Percentiles rank a stretch among this genome's conserved stretches.
Evolutionary conservation across 2,797 vertebrate genomes (phyloP).

Genomic region (Scolopax rusticola): DNA sequence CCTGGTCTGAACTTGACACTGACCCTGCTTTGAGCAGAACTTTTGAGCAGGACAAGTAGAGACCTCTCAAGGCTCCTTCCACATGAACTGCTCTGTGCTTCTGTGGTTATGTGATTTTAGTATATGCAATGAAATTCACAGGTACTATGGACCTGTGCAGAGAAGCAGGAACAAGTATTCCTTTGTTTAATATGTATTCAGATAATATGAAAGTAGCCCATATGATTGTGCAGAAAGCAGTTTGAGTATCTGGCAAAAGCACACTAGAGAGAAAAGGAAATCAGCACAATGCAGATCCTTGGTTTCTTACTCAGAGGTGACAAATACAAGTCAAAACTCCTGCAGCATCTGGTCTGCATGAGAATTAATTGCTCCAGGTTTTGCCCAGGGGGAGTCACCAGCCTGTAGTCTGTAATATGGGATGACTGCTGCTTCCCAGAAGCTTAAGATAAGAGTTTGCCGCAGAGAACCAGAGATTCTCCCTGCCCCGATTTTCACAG

Average conservation of each 20-base stretch:
- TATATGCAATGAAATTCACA: background rate
- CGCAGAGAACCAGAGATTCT: background rate
- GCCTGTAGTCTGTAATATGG: background rate
- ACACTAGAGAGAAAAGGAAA: background rate
- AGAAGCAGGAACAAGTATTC: background rate
- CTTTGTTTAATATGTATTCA: background rate
- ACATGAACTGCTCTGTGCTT: background rate
- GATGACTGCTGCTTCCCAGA: background rate
- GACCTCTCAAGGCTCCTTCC: background rate
- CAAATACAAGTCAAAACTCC: background rate
- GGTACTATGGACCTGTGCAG: background rate
- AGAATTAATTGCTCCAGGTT: background rate
- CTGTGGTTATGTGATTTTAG: background rate
- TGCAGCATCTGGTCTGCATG: background rate
- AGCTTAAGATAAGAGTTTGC: background rate
- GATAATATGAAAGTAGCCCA: background rate
- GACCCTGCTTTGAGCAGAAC: background rate
- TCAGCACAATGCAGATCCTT: background rate
- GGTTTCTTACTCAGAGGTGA: background rate
- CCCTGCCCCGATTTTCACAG: rapidly evolving
- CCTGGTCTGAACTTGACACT: background rate
- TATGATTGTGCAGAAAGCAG: background rate
- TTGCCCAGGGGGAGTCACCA: background rate
- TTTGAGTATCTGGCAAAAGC: background rate
- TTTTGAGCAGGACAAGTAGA: background rate